These are phyloP conservation scores for Raja brachyura DNA, from an alignment of 2,113 vertebrate genomes.

Conservation along the genomic window DNA sequence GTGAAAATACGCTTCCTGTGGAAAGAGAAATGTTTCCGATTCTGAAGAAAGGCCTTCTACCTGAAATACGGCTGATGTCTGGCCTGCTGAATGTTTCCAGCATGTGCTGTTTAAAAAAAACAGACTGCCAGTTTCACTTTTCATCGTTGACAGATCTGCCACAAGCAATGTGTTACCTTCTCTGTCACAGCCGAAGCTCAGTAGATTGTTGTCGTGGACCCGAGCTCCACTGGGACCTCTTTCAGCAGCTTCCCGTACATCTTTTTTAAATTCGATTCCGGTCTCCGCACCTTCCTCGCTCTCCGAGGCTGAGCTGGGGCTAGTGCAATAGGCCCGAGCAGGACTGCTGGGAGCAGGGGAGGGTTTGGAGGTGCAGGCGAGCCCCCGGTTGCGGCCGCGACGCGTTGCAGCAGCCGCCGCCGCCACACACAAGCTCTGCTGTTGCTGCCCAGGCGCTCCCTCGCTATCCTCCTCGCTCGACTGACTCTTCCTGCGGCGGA, in stretches of 20 bases:
- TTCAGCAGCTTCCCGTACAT: not conserved
- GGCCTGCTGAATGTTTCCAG: not conserved
- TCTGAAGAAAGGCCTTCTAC: no score
- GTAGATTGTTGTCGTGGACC: slow-evolving; percentile 34
- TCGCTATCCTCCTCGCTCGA: slow-evolving; percentile 53
- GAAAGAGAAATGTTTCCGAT: no score
- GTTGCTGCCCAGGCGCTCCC: not conserved
- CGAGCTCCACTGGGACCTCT: not conserved
- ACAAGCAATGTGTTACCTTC: slow-evolving; percentile 44
- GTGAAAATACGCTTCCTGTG: no score
- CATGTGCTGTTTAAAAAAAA: no score
- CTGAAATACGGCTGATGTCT: no score
- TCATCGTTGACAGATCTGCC: not conserved
- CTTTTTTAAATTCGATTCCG: no score
- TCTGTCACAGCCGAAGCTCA: slow-evolving; percentile 56
- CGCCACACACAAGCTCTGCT: slow-evolving; percentile 1
- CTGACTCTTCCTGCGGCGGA: slow-evolving; percentile 54
- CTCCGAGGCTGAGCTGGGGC: slow-evolving; percentile 47
- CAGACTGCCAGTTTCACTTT: not conserved
- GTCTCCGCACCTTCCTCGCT: not conserved
- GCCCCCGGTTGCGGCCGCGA: not conserved
- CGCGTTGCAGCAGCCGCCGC: not conserved
- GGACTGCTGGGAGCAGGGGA: slow-evolving; percentile 40
- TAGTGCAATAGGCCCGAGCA: slow-evolving; percentile 51
- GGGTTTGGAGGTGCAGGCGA: not conserved